A percentile compares a stretch with the other conserved stretches of the same genome.
Conservation (phyloP, 2,888 invertebrate species). For the Drosophila falleni region DNA sequence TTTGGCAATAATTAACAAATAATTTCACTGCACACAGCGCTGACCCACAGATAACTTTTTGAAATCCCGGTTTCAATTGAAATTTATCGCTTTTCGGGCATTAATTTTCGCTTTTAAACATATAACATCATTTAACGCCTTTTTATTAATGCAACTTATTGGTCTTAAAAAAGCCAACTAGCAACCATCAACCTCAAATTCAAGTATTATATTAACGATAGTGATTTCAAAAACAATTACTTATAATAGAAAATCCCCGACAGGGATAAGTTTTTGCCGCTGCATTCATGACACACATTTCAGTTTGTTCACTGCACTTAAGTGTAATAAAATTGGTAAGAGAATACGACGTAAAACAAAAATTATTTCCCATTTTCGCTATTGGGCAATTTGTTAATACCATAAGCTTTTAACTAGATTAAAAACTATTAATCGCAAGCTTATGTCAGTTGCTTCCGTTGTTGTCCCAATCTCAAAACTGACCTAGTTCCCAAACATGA, state of each 20-base stretch:
- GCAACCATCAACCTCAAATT: neutral
- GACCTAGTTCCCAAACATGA: conserved; percentile 58
- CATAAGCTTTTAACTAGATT: conserved; percentile 34
- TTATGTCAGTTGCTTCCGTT: conserved; percentile 44
- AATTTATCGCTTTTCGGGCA: neutral
- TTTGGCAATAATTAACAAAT: conserved; percentile 28
- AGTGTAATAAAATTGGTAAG: conserved; percentile 52
- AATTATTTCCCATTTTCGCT: conserved; percentile 45
- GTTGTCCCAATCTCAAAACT: conserved; percentile 27
- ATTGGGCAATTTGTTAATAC: conserved; percentile 20
- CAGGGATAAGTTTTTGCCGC: conserved; percentile 44
- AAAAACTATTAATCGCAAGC: conserved; percentile 45
- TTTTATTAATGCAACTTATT: conserved; percentile 4
- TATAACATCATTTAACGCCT: neutral
- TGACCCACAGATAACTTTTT: conserved; percentile 47
- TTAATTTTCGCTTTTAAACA: conserved; percentile 6
- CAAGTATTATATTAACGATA: neutral
- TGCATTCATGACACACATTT: conserved; percentile 50
- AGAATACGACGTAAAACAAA: conserved; percentile 46
- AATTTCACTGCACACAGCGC: conserved; percentile 42
- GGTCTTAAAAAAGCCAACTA: neutral
- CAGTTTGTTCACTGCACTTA: conserved; percentile 44
- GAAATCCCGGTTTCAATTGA: conserved; percentile 7
- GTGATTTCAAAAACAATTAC: neutral
- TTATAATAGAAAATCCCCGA: conserved; percentile 25